These are phyloP conservation scores for Hippasteria phrygiana DNA, from an alignment of 53 echinoderm and acorn worm species.

Conservation along the genomic window DNA sequence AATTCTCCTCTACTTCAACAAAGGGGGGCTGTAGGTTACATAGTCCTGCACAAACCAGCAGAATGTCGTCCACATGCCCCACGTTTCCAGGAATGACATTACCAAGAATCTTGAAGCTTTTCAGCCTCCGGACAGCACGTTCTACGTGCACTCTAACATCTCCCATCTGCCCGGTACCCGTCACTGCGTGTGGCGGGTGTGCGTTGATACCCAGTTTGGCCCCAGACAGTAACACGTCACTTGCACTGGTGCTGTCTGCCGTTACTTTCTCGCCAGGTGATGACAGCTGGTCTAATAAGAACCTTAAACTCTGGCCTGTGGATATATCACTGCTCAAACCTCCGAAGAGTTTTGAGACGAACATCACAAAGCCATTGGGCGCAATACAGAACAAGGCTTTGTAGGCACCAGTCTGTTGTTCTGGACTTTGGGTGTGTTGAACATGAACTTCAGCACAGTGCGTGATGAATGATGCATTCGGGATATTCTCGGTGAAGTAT, in stretches of 20 bases:
- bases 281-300: background rate
- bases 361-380: conserved; percentile 32
- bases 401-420: background rate
- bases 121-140: background rate
- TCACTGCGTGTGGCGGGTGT: too few relatives aligned
- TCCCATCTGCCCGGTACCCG: too few relatives aligned
- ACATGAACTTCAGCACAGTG: conserved; percentile 62
- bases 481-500: conserved; percentile 10
- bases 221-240: conserved; percentile 1
- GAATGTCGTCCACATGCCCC: conserved; percentile 57
- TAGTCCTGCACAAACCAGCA: conserved; percentile 57
- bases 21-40: conserved; percentile 60
- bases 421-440: conserved; percentile 3
- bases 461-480: conserved; percentile 55
- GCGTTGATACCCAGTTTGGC: too few relatives aligned
- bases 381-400: background rate
- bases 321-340: conserved; percentile 34
- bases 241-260: conserved; percentile 55
- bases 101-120: conserved; percentile 33
- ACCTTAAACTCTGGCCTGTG: conserved; percentile 42
- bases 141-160: too few relatives aligned
- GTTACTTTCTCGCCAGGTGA: conserved; percentile 70
- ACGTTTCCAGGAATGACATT: conserved; percentile 53
- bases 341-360: conserved; percentile 53
- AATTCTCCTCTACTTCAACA: background rate